Evolutionary conservation across 1,140 invertebrate species (phyloP), one percentile per base, ranked within the genome.

Genomic region (Geopemphigus sp.): DNA sequence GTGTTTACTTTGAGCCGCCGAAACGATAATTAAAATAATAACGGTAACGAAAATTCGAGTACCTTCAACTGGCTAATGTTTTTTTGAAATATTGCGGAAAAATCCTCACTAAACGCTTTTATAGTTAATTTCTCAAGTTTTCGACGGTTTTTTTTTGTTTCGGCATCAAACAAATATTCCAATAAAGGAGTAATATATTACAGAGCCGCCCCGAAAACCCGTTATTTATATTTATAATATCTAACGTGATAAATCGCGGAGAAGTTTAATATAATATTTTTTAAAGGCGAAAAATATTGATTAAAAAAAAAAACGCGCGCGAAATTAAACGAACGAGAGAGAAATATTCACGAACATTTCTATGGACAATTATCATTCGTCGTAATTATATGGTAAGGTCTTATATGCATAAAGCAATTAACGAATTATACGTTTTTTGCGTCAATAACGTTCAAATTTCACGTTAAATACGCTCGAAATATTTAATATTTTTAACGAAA

Each of bases 181-280:
- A 68, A 50, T 68, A 47, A 66, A 64, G 32, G 39, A 47, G 64
- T 47, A 68, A 47, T 68, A 68, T 68, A 68, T 68, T 68, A n/a
- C 29, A 8, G n/a, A n/a, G n/a, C n/a, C n/a, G n/a, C n/a, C 32
- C 3, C 32, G 32, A 39, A 39, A 39, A 39, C 3, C 32, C 32
- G 8, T 39, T 39, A 39, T 39, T 39, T n/a, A 64, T 63, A 56
- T 1, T 15, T 64, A 22, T 64, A 64, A 22, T 45, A 47, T 68
- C 14, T 10, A 47, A 47, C 32, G 39, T 14, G 66, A 68, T 68
- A 68, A 50, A 68, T 68, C 22, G 66, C 39, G 10, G 10, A n/a
- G 6, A 68, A 26, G 14, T 50, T 68, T 24, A 50, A 68, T 47
- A 68, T 68, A 22, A 68, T 68, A 24, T 68, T 39, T 68, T 50